Percentiles rank a stretch among this genome's conserved stretches.
phyloP scores from a whole-genome alignment of 1,140 invertebrate genomes.

The Drosophila suzukii region DNA sequence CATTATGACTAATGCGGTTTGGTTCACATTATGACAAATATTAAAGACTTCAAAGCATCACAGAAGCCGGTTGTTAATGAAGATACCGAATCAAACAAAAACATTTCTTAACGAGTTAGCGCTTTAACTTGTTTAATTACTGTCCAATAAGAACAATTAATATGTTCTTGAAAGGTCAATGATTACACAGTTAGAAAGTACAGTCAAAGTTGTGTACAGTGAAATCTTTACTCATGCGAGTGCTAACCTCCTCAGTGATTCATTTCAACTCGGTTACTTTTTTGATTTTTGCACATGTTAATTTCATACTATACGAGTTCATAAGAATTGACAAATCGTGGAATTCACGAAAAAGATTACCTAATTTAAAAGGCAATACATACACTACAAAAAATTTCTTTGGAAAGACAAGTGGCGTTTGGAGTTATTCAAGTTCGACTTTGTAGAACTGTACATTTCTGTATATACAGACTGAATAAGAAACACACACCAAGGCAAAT shows the following conservation, averaged over 20 bases:
- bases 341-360: too few species aligned
- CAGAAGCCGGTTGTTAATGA: neutral
- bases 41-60: neutral
- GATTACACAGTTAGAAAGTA: neutral
- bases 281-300: too few species aligned
- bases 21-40: neutral
- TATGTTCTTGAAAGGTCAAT: neutral
- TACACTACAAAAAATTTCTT: too few species aligned
- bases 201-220: neutral
- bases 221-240: too few species aligned
- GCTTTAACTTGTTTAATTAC: constrained; percentile 8
- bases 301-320: too few species aligned
- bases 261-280: too few species aligned
- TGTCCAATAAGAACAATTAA: neutral
- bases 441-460: neutral
- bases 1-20: neutral
- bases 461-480: too few species aligned
- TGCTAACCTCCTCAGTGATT: too few species aligned
- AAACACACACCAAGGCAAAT: too few species aligned
- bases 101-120: neutral
- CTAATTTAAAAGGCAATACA: too few species aligned
- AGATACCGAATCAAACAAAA: constrained; percentile 4
- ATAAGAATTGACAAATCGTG: too few species aligned
- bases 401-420: neutral
- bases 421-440: neutral